Evolutionary conservation across 1,140 invertebrate species (phyloP), one percentile per base, ranked within the genome.

Genomic region (Nasonia longicornis): DNA sequence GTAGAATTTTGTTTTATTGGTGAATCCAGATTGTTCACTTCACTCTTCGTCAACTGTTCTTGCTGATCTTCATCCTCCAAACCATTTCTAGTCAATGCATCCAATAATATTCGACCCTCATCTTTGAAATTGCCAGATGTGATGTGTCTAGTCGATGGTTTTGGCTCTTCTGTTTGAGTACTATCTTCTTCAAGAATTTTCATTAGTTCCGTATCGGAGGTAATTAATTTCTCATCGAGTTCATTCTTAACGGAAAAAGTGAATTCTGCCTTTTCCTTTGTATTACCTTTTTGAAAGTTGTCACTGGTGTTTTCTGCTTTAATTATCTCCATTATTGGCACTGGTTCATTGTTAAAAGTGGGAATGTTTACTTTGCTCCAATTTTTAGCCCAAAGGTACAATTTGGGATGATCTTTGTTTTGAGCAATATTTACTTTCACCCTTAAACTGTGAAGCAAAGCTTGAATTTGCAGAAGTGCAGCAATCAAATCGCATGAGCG

Each of bases 381-480:
- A 83, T 94, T 95, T 86, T 96, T 95, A 0, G 95, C 94, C 96
- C 96, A 97, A 0, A 96, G 90, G 88, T 96, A 96, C 16, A 96
- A 89, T 87, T 96, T 96, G 0, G 95, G 95, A 90, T 96, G 95
- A 89, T 95, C 93, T 83, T 95, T 95, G 79, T 94, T 94, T 83
- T 94, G 92, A 20, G 95, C 95, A 67, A 97, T 95, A 85, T 95
- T 93, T 20, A 95, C 93, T 89, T 97, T 96, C 2, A 96, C 93
- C 58, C 93, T 87, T 66, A 96, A 87, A 63, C 94, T 94, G 82
- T 95, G 94, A 85, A 96, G 89, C 64, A 95, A 93, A 82, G 94
- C 92, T 82, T 93, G 92, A 16, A 95, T 89, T 85, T 95, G 92
- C 35, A 95, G 86, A 48, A 96, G 86, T 83, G 93, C 94, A 35